Conservation (phyloP, 1,140 invertebrate species). For the Pseudomyrmex sp. region DNA sequence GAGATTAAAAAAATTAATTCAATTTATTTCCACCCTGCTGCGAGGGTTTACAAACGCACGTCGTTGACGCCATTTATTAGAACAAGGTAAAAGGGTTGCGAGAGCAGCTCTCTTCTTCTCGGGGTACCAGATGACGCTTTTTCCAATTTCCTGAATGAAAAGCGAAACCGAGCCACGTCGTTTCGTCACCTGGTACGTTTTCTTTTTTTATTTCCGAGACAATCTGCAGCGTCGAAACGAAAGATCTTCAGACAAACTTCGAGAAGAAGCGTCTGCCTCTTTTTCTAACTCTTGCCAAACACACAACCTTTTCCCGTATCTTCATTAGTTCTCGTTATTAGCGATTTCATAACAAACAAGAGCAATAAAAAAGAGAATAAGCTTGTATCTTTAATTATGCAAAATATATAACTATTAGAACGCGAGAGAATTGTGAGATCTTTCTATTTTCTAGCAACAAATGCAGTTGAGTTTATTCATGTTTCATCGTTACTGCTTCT, state of each 20-base stretch:
- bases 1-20: conserved; percentile 73
- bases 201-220: conserved; percentile 41
- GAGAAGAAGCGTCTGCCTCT: conserved; percentile 17
- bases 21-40: conserved; percentile 79
- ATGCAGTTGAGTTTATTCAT: background rate
- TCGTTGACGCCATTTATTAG: conserved; percentile 45
- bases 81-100: conserved; percentile 77
- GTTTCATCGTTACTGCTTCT: background rate
- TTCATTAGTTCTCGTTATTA: conserved; percentile 14
- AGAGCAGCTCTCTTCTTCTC: conserved; percentile 29
- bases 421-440: background rate
- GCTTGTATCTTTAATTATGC: conserved; percentile 1
- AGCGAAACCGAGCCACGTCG: conserved; percentile 77
- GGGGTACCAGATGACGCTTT: conserved; percentile 80
- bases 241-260: conserved; percentile 13
- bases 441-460: background rate
- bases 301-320: background rate
- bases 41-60: conserved; percentile 61
- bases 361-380: no score
- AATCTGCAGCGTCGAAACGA: conserved; percentile 39
- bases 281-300: background rate
- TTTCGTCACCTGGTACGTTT: conserved; percentile 78
- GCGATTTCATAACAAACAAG: no score
- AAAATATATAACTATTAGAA: background rate
- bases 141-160: conserved; percentile 82